A percentile compares a stretch with the other conserved stretches of the same genome.
These are phyloP conservation scores for Helicoverpa zea DNA, from an alignment of 1,140 invertebrate species.

Conservation along the genomic window DNA sequence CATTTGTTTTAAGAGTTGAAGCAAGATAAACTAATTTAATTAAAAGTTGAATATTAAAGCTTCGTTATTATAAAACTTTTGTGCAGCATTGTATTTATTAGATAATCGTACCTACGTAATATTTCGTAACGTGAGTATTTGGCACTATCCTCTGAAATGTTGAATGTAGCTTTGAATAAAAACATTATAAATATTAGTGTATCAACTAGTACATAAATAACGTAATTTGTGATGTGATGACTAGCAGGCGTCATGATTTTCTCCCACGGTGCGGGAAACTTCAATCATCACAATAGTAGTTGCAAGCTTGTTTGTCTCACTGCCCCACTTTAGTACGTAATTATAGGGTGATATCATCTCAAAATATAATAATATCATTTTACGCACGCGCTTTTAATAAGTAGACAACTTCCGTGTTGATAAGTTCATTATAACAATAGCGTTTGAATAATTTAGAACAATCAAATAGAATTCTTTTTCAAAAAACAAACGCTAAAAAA, in stretches of 20 bases:
- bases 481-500: neutral
- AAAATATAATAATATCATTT: neutral
- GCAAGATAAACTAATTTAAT: constrained; percentile 11
- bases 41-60: constrained; percentile 23
- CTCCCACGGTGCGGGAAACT: neutral
- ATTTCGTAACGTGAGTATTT: no score
- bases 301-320: neutral
- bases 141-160: no score
- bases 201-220: neutral
- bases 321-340: neutral
- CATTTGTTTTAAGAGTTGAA: neutral
- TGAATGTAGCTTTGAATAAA: no score
- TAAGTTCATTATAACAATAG: neutral
- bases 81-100: neutral
- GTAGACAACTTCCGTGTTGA: neutral
- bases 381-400: neutral
- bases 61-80: neutral
- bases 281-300: neutral
- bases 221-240: neutral
- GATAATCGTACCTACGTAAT: neutral
- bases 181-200: no score
- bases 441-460: neutral
- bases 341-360: neutral
- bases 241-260: neutral
- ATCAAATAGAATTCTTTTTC: neutral